Conservation (phyloP, 2,113 vertebrate species). For the Anhinga anhinga region DNA sequence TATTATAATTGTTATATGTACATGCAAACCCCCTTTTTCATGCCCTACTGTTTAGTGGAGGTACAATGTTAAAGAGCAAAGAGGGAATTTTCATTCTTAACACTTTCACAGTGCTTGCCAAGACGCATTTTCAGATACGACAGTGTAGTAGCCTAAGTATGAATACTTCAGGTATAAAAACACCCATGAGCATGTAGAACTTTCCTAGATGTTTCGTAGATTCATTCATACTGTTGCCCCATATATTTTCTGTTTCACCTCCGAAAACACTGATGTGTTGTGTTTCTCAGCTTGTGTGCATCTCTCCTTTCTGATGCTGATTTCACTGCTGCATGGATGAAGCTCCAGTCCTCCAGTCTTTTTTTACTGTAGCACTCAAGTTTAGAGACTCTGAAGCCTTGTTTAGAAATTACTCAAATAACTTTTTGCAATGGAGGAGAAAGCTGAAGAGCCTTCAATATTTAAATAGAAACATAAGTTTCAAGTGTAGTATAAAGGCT, state of each 20-base stretch:
- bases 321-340: background rate
- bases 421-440: background rate
- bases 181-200: background rate
- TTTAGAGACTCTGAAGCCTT: background rate
- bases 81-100: background rate
- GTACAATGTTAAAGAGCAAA: background rate
- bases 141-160: background rate
- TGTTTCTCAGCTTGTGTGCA: background rate
- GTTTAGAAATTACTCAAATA: background rate
- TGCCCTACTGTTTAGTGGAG: background rate
- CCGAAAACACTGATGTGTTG: background rate
- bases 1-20: background rate
- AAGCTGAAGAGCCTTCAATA: slow-evolving; percentile 39
- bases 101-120: background rate
- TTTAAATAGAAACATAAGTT: slow-evolving; percentile 36
- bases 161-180: background rate
- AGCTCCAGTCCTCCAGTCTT: background rate
- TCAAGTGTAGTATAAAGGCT: slow-evolving; percentile 13
- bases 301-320: background rate
- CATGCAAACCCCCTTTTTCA: background rate
- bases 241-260: background rate
- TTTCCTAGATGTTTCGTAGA: background rate
- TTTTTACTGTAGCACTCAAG: background rate
- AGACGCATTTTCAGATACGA: background rate
- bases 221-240: background rate